Conservation (phyloP, 2,888 invertebrate genomes). For the Phaonia tiefii region DNA sequence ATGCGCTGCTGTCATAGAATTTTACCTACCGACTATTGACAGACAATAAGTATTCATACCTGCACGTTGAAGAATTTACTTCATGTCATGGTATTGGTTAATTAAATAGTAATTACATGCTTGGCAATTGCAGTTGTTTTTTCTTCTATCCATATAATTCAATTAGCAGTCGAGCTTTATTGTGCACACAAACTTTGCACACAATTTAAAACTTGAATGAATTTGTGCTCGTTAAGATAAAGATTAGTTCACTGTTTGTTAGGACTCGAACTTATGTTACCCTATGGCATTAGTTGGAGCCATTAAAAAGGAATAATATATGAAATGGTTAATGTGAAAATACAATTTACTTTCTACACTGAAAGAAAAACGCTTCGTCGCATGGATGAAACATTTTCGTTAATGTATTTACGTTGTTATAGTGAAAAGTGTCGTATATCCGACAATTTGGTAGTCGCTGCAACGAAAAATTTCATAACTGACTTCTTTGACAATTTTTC, state of each 20-base stretch:
- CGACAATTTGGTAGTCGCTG: too few species aligned
- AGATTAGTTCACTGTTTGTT: background rate
- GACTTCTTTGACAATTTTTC: too few species aligned
- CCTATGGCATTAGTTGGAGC: too few species aligned
- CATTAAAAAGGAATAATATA: too few species aligned
- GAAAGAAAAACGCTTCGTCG: too few species aligned
- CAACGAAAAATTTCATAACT: too few species aligned
- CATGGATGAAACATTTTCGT: too few species aligned
- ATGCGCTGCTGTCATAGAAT: conserved; percentile 5
- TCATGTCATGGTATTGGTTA: conserved; percentile 53
- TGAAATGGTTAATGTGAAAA: too few species aligned
- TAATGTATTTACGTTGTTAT: too few species aligned
- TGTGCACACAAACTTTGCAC: conserved; percentile 24
- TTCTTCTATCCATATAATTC: conserved; percentile 49
- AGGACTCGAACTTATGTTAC: background rate
- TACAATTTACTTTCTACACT: too few species aligned
- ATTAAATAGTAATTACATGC: conserved; percentile 62
- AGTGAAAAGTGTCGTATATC: too few species aligned
- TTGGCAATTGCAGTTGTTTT: conserved; percentile 51
- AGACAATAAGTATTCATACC: conserved; percentile 23
- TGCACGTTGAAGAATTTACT: background rate
- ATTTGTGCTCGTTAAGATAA: background rate
- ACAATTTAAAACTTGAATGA: conserved; percentile 8
- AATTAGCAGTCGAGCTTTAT: conserved; percentile 55
- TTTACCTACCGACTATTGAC: background rate